Evolutionary conservation across 2,888 invertebrate genomes (phyloP), one percentile per base, ranked within the genome.

Genomic region (Zhengitettix transpicula): DNA sequence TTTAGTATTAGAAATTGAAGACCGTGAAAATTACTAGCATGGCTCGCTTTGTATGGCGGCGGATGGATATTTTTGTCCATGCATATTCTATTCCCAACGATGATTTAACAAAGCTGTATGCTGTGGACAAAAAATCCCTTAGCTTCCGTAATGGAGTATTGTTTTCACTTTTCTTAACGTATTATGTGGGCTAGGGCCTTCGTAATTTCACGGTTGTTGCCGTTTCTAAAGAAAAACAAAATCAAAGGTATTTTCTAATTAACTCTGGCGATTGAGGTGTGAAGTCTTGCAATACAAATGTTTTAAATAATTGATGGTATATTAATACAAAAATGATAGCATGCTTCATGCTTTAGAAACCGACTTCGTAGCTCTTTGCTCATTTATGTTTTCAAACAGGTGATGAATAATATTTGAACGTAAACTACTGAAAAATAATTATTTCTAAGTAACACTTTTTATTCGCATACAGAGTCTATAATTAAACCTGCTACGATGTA

Each of bases 201-300:
- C 17, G 52, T 58, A 58, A 58, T 58, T 58, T 58, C 58, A 58
- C 53, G 58, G 53, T 8, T 58, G 58, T 58, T 58, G 53, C 52
- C 17, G 41, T 52, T 52, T 28, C 52, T 53, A 52, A 54, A 58
- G 58, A 10, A 53, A 58, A 58, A 58, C 53, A 58, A 54, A 53
- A 58, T 41, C 40, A 42, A 42, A 52, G 42, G 52, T 53, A 58
- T 58, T 28, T 58, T 58, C 53, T 58, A 58, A 58, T 58, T 58
- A 58, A 58, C 42, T 58, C 47, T n/a, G 2, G 14, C 14, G 47
- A n/a, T 14, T 47, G n/a, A 47, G 47, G n/a, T 47, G 47, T 28
- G 28, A 28, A 28, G 28, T 28, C 28, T 28, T 28, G 28, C 28
- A 28, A 28, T 28, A 28, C 28, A 28, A 28, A 28, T 28, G 28